phyloP scores from a whole-genome alignment of 1,140 invertebrate species.

The Dreissena rostriformis region DNA sequence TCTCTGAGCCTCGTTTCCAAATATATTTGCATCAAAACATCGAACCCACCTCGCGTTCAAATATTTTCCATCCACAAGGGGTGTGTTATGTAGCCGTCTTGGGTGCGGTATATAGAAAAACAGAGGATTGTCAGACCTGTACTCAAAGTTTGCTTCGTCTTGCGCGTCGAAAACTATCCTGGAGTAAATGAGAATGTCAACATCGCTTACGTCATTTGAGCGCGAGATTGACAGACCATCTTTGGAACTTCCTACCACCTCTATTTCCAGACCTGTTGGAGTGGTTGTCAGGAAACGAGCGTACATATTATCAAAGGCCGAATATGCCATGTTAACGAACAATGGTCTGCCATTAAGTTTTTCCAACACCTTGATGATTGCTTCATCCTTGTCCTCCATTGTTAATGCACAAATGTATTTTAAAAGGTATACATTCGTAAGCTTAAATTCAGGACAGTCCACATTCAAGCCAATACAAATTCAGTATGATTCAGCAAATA shows the following conservation, averaged over 20 bases:
- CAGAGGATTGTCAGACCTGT: background rate
- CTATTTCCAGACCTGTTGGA: background rate
- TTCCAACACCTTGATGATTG: background rate
- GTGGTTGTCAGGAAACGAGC: background rate
- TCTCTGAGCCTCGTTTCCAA: background rate
- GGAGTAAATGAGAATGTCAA: background rate
- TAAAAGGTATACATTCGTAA: too few relatives aligned
- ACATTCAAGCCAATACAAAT: too few relatives aligned
- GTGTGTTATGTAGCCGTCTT: background rate
- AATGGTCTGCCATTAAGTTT: background rate
- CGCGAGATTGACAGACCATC: background rate
- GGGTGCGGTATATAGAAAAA: background rate
- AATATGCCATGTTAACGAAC: background rate
- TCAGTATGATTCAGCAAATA: too few relatives aligned
- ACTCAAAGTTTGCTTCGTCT: background rate
- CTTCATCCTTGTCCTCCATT: background rate
- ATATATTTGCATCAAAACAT: background rate
- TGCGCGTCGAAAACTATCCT: background rate
- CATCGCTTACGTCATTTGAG: background rate
- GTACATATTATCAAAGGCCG: background rate
- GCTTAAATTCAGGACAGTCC: too few relatives aligned
- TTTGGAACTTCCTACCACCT: background rate
- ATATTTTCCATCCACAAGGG: background rate
- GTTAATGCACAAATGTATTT: too few relatives aligned
- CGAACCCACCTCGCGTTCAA: background rate